Base-by-base conservation (phyloP, 2,888 invertebrate genomes). In the Acanthopleura granulata region DNA sequence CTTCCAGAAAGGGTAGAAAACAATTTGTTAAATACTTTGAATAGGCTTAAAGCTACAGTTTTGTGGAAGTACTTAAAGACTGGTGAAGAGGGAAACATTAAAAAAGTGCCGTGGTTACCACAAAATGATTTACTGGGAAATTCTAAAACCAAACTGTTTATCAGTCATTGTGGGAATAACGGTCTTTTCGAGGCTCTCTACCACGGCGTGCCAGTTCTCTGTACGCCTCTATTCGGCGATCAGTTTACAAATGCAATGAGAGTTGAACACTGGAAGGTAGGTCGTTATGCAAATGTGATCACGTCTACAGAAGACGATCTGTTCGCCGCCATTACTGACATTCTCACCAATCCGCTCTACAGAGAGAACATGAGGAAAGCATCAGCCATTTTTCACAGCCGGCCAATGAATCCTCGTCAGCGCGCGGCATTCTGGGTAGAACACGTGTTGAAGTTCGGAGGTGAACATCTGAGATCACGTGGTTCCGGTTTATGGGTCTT, bases 131-230 rank as follows among this genome's bases (percentile, higher is more conserved):
- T 84, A 15, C 72, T 83, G 14, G 83, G 77, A 25, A 81, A 84
- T 69, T 76, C 70, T 0, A 81, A 79, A 15, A 72, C 77, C 12
- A 80, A 78, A 62, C 73, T 83, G 12, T 84, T 85, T 62, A 74
- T 85, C n/a, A 79, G 81, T 12, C 84, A 85, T 72, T 82, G 81
- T 51, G 84, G 84, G 12, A 79, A 76, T 40, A 83, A 83, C 70
- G 80, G 84, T n/a, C 80, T 81, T 50, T 84, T 78, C 75, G 85
- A 85, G 73, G 80, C 76, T 0, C 72, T 85, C 6, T 84, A 81
- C 73, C 82, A 84, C 49, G 84, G 75, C 11, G 81, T 85, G 12
- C 85, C 85, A 0, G 78, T 84, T 72, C 57, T 85, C 0, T 78
- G 79, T 51, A 66, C 81, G 0, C 82, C 85, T n/a, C 51, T 82